Conservation (phyloP, 2,113 vertebrate species). For the Ptychochromis oligacanthus region DNA sequence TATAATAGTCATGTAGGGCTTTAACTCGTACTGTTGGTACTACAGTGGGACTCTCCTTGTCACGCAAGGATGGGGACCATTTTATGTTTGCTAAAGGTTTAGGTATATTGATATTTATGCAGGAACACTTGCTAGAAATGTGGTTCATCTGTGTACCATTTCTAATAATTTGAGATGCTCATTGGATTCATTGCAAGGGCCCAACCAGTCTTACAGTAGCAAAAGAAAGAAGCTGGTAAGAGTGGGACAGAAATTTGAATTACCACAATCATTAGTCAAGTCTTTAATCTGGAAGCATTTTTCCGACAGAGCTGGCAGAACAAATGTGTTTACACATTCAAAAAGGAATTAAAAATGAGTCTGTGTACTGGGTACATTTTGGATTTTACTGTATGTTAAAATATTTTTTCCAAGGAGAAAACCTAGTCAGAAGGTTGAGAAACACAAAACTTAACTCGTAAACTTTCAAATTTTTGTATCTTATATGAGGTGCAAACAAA, state of each 20-base stretch:
- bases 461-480: too few species aligned
- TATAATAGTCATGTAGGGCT: constrained; percentile 18
- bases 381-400: not conserved
- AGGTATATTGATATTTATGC: not conserved
- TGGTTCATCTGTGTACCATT: not conserved
- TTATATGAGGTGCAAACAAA: too few species aligned
- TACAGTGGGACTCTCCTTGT: constrained; percentile 8
- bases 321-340: not conserved
- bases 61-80: not conserved
- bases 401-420: not conserved
- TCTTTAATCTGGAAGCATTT: not conserved
- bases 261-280: not conserved
- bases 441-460: not conserved
- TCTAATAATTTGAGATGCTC: not conserved
- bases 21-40: constrained; percentile 34
- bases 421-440: not conserved
- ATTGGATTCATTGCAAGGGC: not conserved
- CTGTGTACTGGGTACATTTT: not conserved
- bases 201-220: not conserved
- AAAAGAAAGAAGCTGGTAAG: not conserved
- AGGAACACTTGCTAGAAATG: not conserved
- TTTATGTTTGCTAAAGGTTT: not conserved
- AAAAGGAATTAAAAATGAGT: not conserved
- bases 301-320: not conserved
- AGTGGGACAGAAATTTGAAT: not conserved